Base-by-base conservation (phyloP, 2,797 vertebrate species). In the Carduelis carduelis region DNA sequence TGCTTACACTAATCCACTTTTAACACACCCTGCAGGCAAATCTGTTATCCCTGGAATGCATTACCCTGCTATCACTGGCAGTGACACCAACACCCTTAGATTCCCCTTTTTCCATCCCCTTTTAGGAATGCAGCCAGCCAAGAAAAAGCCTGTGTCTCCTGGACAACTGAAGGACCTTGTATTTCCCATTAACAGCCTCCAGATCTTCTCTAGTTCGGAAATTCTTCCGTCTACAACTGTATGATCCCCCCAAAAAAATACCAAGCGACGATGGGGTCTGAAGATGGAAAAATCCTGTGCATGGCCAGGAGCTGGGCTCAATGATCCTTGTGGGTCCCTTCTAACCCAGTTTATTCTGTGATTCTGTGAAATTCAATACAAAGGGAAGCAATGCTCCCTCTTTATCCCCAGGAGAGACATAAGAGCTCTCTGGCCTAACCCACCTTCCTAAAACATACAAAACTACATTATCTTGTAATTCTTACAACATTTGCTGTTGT, bases 301-400 rank as follows among this genome's bases (percentile, higher is more conserved):
- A 69, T 0, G 0, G 47, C 14, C 30, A 61, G 28, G n/a, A 60
- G 16, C 0, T 53, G 47, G 34, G 34, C 16, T 47, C 34, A 46
- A 21, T 34, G 30, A 55, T 39, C 64, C 21, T 24, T n/a, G 4
- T 24, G 28, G 34, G 24, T 30, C 34, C 34, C 34, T 46, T 69
- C 34, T 39, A 39, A 44, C 15, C 30, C 41, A 53, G 34, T 16
- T 77, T 53, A 34, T 41, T 52, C 19, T 39, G 19, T 28, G 71
- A 34, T 41, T 52, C 19, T 39, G 19, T 28, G 71, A 60, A 74
- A 74, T 52, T 78, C 35, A 74, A 18, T 14, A 41, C 32, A 55
- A 71, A 83, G 21, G 37, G 44, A 93, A 74, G 56, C 5, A 79
- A 83, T 11, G 24, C 17, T 53, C n/a, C 24, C 28, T 56, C 41